Conservation (phyloP, 1,140 invertebrate species). For the Hetaerina americana region DNA sequence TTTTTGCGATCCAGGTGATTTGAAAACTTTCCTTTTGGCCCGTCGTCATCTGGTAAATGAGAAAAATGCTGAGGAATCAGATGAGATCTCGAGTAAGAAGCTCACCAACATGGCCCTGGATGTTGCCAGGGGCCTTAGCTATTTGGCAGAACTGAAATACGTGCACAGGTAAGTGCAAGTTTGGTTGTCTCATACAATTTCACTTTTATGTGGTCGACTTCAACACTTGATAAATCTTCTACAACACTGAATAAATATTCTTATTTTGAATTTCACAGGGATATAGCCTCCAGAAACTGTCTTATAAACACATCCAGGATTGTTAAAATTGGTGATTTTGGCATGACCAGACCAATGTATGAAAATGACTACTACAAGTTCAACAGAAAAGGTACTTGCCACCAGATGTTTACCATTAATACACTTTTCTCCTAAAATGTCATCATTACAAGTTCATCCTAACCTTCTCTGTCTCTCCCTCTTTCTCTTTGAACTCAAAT, state of each 20-base stretch:
- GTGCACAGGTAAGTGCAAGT: constrained; percentile 47
- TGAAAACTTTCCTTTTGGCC: constrained; percentile 76
- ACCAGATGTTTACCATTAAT: too few relatives aligned
- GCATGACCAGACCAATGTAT: constrained; percentile 78
- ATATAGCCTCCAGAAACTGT: constrained; percentile 79
- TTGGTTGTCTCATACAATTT: not conserved
- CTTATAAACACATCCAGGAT: constrained; percentile 65
- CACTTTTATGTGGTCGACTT: too few relatives aligned
- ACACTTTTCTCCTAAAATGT: not conserved
- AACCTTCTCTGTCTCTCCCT: not conserved
- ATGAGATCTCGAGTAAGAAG: constrained; percentile 62
- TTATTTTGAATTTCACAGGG: constrained; percentile 34
- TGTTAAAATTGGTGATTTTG: constrained; percentile 85
- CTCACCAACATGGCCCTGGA: constrained; percentile 77
- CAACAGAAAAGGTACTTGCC: constrained; percentile 55
- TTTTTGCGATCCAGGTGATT: constrained; percentile 53
- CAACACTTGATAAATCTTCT: not conserved
- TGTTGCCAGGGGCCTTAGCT: constrained; percentile 69
- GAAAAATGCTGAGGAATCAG: constrained; percentile 47
- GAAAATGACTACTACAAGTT: constrained; percentile 82
- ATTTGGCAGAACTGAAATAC: constrained; percentile 64
- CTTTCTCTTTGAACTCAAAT: constrained; percentile 4
- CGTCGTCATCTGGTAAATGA: constrained; percentile 67
- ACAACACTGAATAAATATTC: not conserved
- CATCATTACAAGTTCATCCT: not conserved